Evolutionary conservation across 2,888 invertebrate genomes (phyloP), one percentile per base, ranked within the genome.

Genomic region (Branchipolynoe longqiensis): DNA sequence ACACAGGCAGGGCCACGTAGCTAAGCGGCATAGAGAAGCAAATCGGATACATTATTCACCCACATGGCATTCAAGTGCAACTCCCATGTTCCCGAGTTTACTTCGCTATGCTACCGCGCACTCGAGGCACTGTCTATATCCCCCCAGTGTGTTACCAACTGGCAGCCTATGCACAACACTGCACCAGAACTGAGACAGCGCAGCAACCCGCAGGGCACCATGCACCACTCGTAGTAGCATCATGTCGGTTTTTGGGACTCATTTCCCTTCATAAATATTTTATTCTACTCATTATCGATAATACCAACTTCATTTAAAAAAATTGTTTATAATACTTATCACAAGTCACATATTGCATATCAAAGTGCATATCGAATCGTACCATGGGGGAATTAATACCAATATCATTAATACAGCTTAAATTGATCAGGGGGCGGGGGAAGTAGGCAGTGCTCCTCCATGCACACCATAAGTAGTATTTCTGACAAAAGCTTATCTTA

Each of bases 331-430:
- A n/a, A n/a, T n/a, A n/a, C n/a, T n/a, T n/a, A n/a, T 78, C 78
- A 78, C 78, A 78, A 25, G 48, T 78, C 48, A 78, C 78, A 78
- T n/a, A 78, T 78, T 78, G 78, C 78, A 78, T 78, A 78, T 78
- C 54, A 78, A 78, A 78, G 78, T 78, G 78, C 78, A 78, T 78
- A 78, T 78, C 78, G 48, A 78, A 78, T 78, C 54, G 28, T 48
- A 78, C 54, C 41, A 78, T 78, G 48, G 78, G 48, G 28, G 48
- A 78, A 62, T n/a, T 62, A 78, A 78, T 31, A 12, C 28, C 14
- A 41, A 78, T 78, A 78, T 18, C 41, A 78, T 78, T 78, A n/a
- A n/a, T n/a, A 78, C 41, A 78, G 14, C 14, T 48, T 18, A 48
- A 48, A 36, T 69, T 69, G 18, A 69, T n/a, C 25, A 22, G 33